These are phyloP conservation scores for Xanthostigma xanthostigma DNA, from an alignment of 2,888 invertebrate species.

Conservation along the genomic window DNA sequence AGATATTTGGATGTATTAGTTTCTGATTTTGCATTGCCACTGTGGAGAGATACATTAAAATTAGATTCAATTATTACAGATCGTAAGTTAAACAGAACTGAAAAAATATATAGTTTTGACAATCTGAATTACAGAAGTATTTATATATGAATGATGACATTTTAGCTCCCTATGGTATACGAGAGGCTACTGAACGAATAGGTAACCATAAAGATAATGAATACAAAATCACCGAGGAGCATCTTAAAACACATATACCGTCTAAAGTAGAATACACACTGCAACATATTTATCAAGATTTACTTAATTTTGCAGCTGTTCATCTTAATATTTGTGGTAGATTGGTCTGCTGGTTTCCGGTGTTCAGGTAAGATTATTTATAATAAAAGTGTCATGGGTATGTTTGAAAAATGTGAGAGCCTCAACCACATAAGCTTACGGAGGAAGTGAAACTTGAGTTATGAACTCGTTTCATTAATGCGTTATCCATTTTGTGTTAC, in stretches of 20 bases:
- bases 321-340: conserved; percentile 63
- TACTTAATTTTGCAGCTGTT: conserved; percentile 67
- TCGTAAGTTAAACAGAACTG: conserved; percentile 49
- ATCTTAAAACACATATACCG: conserved; percentile 58
- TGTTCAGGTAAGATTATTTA: conserved; percentile 46
- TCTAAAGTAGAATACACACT: conserved; percentile 76
- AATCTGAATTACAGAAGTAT: not conserved
- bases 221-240: conserved; percentile 47
- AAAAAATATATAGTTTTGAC: not conserved
- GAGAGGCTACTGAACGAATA: conserved; percentile 82
- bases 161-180: conserved; percentile 90
- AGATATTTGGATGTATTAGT: conserved; percentile 78
- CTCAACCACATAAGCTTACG: too few species aligned
- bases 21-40: conserved; percentile 75
- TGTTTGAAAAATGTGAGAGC: too few species aligned
- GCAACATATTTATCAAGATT: conserved; percentile 66
- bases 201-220: conserved; percentile 44
- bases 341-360: conserved; percentile 91
- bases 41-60: conserved; percentile 54
- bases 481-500: too few species aligned
- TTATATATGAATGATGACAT: not conserved
- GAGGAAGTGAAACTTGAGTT: too few species aligned
- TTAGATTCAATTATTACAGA: conserved; percentile 94
- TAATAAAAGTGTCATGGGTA: not conserved
- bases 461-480: too few species aligned